Evolutionary conservation across 2,797 vertebrate species (phyloP), one percentile per base, ranked within the genome.

Genomic region (Oophaga sylvatica): DNA sequence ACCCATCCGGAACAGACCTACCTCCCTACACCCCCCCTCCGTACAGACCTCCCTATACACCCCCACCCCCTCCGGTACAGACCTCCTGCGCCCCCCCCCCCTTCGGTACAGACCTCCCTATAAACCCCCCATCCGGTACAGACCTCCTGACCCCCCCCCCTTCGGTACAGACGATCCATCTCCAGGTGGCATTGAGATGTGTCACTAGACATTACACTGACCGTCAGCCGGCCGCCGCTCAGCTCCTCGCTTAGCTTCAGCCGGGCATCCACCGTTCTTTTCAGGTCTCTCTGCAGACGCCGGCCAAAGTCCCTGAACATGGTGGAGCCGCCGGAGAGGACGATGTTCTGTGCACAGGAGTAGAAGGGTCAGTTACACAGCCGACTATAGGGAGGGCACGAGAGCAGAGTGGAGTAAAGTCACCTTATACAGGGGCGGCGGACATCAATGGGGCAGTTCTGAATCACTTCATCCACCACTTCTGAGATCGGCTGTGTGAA

Each of bases 251-350:
- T 99, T 90, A 99, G 95, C 90, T 98, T 99, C 93, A 99, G 96
- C 16, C 98, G 94, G 11, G 96, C 98, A 88, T 99, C 98, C 84
- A 99, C 98, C 0, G 96, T 97, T 91, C 98, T 97, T 95, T 99
- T 99, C 90, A 99, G 95, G 93, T 99, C 98, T 91, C 98, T 95
- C 93, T 99, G 97, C 92, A 99, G 93, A 85, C 98, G 97, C n/a
- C 98, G 93, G 84, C 98, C 98, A 0, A 99, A 99, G 94, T 99
- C 98, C 91, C 98, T 96, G 95, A 99, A 99, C 98, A 99, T 99
- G 92, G 98, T 99, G 93, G 98, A 99, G 65, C 98, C 98, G 87
- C 98, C 98, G 1, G 98, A 99, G 75, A 99, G 96, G 85, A 99
- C 98, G 26, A 99, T 95, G 94, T 99, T 99, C 98, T 99, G 59